Conservation (phyloP, 53 echinoderm and acorn worm species). For the Antedon mediterranea region DNA sequence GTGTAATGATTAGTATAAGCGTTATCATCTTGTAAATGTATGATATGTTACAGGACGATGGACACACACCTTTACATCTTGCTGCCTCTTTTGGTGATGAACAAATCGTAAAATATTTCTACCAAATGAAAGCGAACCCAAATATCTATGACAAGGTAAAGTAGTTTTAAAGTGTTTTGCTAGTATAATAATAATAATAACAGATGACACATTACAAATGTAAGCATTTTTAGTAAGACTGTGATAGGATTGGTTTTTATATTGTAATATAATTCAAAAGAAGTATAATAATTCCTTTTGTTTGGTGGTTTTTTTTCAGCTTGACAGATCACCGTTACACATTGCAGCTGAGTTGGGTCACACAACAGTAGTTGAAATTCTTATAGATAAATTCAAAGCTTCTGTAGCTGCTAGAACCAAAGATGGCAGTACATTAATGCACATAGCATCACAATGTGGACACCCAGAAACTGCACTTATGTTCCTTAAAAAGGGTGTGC, state of each 20-base stretch:
- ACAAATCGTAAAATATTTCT: slow-evolving; percentile 54
- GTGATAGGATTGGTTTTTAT: neutral
- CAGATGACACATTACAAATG: too few species aligned
- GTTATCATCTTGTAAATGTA: too few species aligned
- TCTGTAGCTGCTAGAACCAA: slow-evolving; percentile 83
- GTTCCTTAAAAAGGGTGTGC: slow-evolving; percentile 97
- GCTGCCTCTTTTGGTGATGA: slow-evolving; percentile 78
- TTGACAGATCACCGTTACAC: slow-evolving; percentile 86
- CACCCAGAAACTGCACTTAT: slow-evolving; percentile 88
- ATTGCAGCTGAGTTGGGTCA: slow-evolving; percentile 92
- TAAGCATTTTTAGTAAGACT: neutral
- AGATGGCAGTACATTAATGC: slow-evolving; percentile 95
- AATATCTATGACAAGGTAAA: slow-evolving; percentile 88
- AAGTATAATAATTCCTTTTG: neutral
- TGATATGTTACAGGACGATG: slow-evolving; percentile 48
- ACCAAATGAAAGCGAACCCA: slow-evolving; percentile 72
- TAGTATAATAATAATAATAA: too few species aligned
- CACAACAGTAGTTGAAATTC: slow-evolving; percentile 65
- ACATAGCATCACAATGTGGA: slow-evolving; percentile 88
- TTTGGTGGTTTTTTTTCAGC: slow-evolving; percentile 13
- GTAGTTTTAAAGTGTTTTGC: neutral
- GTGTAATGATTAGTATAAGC: too few species aligned
- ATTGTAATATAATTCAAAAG: neutral
- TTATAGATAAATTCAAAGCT: slow-evolving; percentile 94
- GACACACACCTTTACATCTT: slow-evolving; percentile 80